These are phyloP conservation scores for Calcarius lapponicus DNA, from an alignment of 2,797 vertebrate genomes.

Conservation along the genomic window DNA sequence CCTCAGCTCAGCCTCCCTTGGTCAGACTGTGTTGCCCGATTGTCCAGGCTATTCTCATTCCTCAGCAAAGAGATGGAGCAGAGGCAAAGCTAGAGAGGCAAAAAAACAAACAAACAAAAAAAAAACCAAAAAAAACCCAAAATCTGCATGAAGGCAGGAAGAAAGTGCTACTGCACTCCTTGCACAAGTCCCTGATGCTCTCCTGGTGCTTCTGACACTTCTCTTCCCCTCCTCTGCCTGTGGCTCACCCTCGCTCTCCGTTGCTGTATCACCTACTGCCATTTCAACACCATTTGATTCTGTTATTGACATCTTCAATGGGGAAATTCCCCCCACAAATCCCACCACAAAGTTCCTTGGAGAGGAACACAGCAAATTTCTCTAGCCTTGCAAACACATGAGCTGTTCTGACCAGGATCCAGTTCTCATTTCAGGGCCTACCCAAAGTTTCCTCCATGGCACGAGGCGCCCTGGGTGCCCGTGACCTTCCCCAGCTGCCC, in stretches of 20 bases:
- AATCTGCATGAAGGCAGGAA: background rate
- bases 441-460: accelerated
- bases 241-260: accelerated
- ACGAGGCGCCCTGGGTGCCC: accelerated
- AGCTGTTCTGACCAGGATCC: background rate
- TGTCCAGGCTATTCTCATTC: background rate
- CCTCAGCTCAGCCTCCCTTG: background rate
- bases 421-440: background rate
- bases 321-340: background rate
- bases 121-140: too few species aligned
- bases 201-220: accelerated
- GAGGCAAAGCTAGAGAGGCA: background rate
- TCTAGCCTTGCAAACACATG: background rate
- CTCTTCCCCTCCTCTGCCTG: background rate
- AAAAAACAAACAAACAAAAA: too few species aligned
- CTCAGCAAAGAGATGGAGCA: background rate
- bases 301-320: background rate
- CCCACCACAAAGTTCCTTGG: background rate
- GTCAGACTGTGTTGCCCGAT: accelerated
- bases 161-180: background rate
- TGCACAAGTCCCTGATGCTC: background rate
- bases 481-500: background rate
- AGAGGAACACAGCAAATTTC: background rate
- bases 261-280: accelerated
- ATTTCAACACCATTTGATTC: background rate